phyloP scores from a whole-genome alignment of 1,140 invertebrate genomes.

The Cherax quadricarinatus region DNA sequence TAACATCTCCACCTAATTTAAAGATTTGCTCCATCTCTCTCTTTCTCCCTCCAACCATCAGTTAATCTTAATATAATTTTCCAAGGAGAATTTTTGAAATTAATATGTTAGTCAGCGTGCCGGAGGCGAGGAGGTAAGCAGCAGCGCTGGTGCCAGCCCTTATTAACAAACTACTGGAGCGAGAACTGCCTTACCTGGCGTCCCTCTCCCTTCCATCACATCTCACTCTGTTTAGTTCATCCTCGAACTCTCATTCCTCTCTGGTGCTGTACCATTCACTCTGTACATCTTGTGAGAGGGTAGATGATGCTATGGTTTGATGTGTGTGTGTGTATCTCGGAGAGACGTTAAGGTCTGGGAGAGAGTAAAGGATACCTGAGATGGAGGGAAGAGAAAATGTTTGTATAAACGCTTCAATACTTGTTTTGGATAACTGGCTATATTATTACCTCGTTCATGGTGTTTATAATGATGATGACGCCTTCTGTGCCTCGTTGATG shows the following conservation, averaged over 20 bases:
- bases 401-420: background rate
- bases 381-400: too few relatives aligned
- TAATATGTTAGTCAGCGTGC: slow-evolving; percentile 19
- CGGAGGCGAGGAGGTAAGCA: background rate
- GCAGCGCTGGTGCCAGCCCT: background rate
- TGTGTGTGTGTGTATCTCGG: too few relatives aligned
- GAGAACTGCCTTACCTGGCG: background rate
- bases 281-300: too few relatives aligned
- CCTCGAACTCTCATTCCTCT: background rate
- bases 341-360: too few relatives aligned
- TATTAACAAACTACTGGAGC: background rate
- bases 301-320: too few relatives aligned
- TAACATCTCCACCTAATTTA: too few relatives aligned
- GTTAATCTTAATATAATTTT: slow-evolving; percentile 31
- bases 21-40: too few relatives aligned
- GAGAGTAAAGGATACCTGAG: too few relatives aligned
- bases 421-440: background rate
- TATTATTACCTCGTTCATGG: background rate
- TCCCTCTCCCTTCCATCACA: background rate
- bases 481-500: background rate
- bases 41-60: slow-evolving; percentile 10
- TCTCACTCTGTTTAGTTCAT: background rate
- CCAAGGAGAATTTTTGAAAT: background rate
- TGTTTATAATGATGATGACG: background rate
- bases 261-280: too few relatives aligned